These are phyloP conservation scores for Spinus pinus DNA, from an alignment of 2,797 vertebrate genomes.

Conservation along the genomic window DNA sequence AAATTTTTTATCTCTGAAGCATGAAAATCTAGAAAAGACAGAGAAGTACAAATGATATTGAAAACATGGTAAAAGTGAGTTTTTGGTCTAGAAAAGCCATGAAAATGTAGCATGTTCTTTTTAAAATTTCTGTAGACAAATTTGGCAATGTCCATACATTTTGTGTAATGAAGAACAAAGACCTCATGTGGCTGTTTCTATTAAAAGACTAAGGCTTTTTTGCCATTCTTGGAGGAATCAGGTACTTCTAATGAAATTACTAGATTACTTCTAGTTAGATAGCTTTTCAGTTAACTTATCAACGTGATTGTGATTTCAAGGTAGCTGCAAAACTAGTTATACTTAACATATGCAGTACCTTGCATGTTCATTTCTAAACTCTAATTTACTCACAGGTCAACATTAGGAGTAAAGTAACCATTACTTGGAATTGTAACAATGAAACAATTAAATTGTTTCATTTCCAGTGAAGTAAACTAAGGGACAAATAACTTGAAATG, in stretches of 20 bases:
- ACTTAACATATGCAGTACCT: background rate
- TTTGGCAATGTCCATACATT: background rate
- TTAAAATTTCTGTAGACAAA: background rate
- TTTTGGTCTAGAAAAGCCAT: background rate
- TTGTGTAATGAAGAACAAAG: background rate
- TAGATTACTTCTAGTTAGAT: background rate
- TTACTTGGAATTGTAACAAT: background rate
- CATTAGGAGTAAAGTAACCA: background rate
- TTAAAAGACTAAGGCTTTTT: background rate
- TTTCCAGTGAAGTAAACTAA: background rate
- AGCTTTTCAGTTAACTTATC: background rate
- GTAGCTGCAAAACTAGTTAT: background rate
- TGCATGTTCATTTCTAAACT: background rate
- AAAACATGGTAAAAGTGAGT: background rate
- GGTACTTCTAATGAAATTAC: background rate
- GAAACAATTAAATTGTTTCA: fast-evolving
- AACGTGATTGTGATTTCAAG: background rate
- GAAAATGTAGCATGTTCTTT: background rate
- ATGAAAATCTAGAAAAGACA: background rate
- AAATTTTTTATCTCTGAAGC: background rate
- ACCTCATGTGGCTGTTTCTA: background rate
- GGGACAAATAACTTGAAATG: background rate
- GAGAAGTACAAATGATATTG: background rate
- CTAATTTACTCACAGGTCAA: background rate
- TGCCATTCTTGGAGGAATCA: background rate